Base-by-base conservation (phyloP, 2,888 invertebrate genomes). In the Ophioninae sp. region DNA sequence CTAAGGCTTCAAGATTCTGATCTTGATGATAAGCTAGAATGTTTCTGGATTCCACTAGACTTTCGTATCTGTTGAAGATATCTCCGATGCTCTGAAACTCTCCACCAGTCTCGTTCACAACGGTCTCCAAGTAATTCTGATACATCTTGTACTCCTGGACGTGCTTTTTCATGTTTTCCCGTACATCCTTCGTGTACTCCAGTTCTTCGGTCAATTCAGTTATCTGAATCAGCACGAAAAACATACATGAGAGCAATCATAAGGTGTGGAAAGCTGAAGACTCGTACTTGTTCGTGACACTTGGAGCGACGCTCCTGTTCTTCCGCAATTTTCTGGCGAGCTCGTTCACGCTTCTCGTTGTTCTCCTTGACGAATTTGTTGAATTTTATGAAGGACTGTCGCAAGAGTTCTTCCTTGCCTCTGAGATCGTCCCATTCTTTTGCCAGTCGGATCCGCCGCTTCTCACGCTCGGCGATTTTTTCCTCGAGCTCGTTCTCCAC, bases 321-420 rank as follows among this genome's bases (percentile, higher is more conserved):
- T 0, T 94, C 95, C 0, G 89, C 90, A 90, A 95, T 94, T 89
- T 95, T 95, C 9, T 94, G 93, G 67, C 94, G 93, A 0, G 95
- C 95, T 9, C 95, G 93, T 75, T 95, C 94, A 13, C 95, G 94
- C 87, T 96, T 96, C 86, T 95, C 95, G 85, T 94, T 94, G 89
- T 95, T 96, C 88, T 95, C 95, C 86, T 94, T 93, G 7, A 95
- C 94, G 87, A 95, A 95, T 93, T 94, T 94, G 87, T 95, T 95
- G 85, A 95, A 95, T 88, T 94, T 94, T 61, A 95, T 94, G 87
- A 95, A 95, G 0, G 94, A 95, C 74, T 94, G 93, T 78, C 94
- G 94, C 0, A 95, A 90, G 41, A 93, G 86, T 79, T 93, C 88
- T 87, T 95, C 94, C 86, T 95, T 94, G 6, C 90, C 91, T 44